Evolutionary conservation across 2,113 vertebrate species (phyloP).

Genomic region (Rhabdomys dilectus): DNA sequence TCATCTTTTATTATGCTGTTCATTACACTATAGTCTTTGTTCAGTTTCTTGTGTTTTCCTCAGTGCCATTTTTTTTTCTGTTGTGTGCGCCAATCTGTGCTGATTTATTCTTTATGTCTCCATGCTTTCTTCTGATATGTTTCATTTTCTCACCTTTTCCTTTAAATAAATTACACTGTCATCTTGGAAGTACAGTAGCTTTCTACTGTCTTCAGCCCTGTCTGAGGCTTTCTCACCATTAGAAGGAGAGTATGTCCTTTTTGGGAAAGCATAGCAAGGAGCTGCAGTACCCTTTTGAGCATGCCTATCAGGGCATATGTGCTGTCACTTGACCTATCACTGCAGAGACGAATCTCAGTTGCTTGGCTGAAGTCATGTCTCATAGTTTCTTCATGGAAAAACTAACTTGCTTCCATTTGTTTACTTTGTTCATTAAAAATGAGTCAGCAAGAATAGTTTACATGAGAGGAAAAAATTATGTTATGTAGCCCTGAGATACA

Average conservation of each 20-base stretch:
- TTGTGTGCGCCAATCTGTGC: background rate
- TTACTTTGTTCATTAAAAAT: background rate
- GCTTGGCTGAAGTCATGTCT: too few relatives aligned
- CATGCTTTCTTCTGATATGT: background rate
- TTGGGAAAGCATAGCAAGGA: background rate
- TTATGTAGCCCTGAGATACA: background rate
- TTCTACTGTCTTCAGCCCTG: background rate
- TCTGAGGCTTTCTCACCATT: background rate
- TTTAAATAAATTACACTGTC: background rate
- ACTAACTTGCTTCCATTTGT: background rate
- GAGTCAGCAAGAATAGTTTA: background rate
- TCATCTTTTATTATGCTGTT: background rate
- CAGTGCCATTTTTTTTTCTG: background rate
- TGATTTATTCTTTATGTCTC: background rate
- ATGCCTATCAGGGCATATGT: fast-evolving
- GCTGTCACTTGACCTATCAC: background rate
- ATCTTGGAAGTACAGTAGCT: background rate
- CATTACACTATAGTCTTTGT: background rate
- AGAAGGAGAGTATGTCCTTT: background rate
- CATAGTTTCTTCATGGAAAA: background rate
- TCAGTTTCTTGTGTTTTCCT: background rate
- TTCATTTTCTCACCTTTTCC: background rate
- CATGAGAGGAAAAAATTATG: background rate
- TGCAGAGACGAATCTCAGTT: background rate
- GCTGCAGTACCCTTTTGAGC: background rate